Evolutionary conservation across 2,888 invertebrate species (phyloP), one percentile per base, ranked within the genome.

Genomic region (Pyralis farinalis): DNA sequence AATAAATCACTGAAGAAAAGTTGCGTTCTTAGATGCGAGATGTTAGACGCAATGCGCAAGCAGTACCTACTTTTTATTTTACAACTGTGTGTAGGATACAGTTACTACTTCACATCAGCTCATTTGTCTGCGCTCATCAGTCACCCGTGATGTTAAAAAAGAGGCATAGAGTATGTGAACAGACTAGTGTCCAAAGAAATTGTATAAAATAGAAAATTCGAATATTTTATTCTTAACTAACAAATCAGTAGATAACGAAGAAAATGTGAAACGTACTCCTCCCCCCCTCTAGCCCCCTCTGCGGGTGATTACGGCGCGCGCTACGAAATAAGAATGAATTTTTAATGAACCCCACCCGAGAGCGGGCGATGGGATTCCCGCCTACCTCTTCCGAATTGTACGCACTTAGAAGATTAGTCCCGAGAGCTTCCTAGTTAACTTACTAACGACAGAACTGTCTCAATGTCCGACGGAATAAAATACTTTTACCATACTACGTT

Each of bases 341-440:
- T 87, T 87, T 88, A 88, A 88, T 87, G 85, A 87, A 73, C 63
- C 61, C 59, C 62, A 64, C 64, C 63, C 49, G 52, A 34, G 55
- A 39, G 44, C 47, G 52, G 53, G 58, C 45, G 48, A 43, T 53
- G 49, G 55, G 44, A 53, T 55, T 56, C 58, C 51, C 38, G 29
- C 46, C 58, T 44, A 49, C 56, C 60, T 55, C 64, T 62, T 59
- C 58, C 59, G 62, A 71, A 67, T 69, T 73, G 67, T 73, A 82
- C 87, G 86, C 87, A 87, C 88, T 87, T 85, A 86, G 81, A 70
- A 87, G 85, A 87, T 88, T 88, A 87, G 86, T 80, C 86, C 80
- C 84, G 64, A 62, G 84, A 80, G 85, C 73, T 61, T 64, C 69
- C 65, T 65, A 73, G 67, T 72, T 77, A 71, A 74, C 74, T 77